Evolutionary conservation across 1,140 invertebrate species (phyloP).

Genomic region (Drosophila ercepeae): DNA sequence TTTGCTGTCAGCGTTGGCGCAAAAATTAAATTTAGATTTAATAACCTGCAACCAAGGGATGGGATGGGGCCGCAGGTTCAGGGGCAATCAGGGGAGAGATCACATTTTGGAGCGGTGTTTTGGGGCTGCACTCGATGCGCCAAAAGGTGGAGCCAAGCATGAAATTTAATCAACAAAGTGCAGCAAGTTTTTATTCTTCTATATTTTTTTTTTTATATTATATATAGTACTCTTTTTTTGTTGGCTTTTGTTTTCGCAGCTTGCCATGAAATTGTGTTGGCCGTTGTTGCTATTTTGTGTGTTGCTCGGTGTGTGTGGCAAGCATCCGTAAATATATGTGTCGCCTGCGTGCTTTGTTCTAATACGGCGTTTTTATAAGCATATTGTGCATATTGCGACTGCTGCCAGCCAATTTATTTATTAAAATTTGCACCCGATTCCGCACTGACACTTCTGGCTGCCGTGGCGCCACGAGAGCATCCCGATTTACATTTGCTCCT

Average conservation of each 20-base stretch:
- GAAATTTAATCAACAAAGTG: conserved; percentile 81
- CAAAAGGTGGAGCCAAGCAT: conserved; percentile 69
- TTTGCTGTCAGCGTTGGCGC: conserved; percentile 44
- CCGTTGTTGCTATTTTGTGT: conserved; percentile 23
- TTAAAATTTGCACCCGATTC: conserved; percentile 47
- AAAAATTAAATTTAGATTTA: conserved; percentile 73
- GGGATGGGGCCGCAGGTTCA: neutral
- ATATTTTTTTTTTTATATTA: conserved; percentile 19
- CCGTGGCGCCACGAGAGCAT: conserved; percentile 31
- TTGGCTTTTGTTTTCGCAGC: conserved; percentile 37
- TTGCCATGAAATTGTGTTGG: conserved; percentile 43
- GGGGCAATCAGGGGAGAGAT: neutral
- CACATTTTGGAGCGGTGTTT: conserved; percentile 35
- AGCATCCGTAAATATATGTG: conserved; percentile 69
- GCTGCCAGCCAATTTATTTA: conserved; percentile 67
- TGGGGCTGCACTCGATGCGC: conserved; percentile 39
- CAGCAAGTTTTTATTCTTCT: conserved; percentile 65
- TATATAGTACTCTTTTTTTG: conserved; percentile 36
- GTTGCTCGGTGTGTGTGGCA: conserved; percentile 38
- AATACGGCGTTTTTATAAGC: conserved; percentile 45
- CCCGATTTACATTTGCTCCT: conserved; percentile 29
- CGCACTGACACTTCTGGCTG: conserved; percentile 43
- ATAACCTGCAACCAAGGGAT: conserved; percentile 46
- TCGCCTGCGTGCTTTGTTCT: conserved; percentile 68
- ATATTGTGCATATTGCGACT: conserved; percentile 45